Base-by-base conservation (phyloP, 2,113 vertebrate species). In the Serilophus lunatus region DNA sequence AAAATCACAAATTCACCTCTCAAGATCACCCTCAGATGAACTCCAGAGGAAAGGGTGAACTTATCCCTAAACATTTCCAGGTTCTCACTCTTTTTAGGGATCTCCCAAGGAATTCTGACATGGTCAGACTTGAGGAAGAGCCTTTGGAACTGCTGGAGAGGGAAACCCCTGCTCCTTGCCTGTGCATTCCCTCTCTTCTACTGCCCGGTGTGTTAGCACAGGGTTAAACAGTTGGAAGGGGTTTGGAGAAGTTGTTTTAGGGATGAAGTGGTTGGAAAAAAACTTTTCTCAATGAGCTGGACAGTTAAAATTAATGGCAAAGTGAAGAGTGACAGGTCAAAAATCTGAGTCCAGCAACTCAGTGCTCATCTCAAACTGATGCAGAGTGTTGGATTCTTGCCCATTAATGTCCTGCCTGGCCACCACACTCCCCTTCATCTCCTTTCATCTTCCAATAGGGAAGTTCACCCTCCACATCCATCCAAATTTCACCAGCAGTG, bases 401-500 rank as follows among this genome's bases (percentile, higher is more conserved):
- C 40, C 14, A 3, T 26, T 47, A 12, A 31, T 38, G 31, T 71
- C 45, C 20, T 12, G 4, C 6, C 10, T 19, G 72, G 13, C 24
- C 61, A 56, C 4, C 51, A 11, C 22, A 12, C 22, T 10, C 17
- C 53, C 40, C 28, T 60, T 13, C 1, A 0, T 12, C 18, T 47
- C 40, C 25, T n/a, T 4, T 16, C 25, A 18, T 28, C 13, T 12
- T n/a, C 7, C 22, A 50, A 5, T 35, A 6, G 42, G 23, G 33
- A 28, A 69, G 4, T 9, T 82, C 1, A 29, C 15, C 25, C 25
- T 19, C 11, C 31, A 2, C 18, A 17, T 12, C 20, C 26, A 10
- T 10, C 26, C 75, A 13, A 18, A 42, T 49, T 54, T 44, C 35
- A 8, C 40, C 10, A 18, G n/a, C 10, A 33, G 14, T 6, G 51